phyloP scores from a whole-genome alignment of 2,113 vertebrate species.

The Nibea coibor region DNA sequence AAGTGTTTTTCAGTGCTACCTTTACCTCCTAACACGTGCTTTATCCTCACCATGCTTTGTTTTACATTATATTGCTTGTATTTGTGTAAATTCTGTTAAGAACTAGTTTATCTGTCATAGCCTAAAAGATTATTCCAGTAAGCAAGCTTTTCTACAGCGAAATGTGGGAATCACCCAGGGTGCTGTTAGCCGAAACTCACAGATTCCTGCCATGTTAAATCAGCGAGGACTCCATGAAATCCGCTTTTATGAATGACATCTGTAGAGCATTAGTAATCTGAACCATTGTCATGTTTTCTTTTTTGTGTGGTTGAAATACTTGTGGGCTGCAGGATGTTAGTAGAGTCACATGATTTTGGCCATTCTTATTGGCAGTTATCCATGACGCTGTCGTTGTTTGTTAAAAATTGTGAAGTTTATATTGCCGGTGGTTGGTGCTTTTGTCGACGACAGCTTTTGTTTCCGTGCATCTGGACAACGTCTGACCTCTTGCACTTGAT shows the following conservation, averaged over 20 bases:
- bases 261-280: conserved; percentile 26
- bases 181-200: background rate
- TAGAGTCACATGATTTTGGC: conserved; percentile 1
- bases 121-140: background rate
- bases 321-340: background rate
- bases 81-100: background rate
- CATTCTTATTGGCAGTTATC: background rate
- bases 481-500: conserved; percentile 52
- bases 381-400: background rate
- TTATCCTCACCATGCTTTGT: background rate
- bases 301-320: conserved; percentile 24
- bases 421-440: background rate
- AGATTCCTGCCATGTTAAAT: conserved; percentile 25
- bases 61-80: background rate
- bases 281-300: conserved; percentile 7
- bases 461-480: background rate
- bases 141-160: background rate
- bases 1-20: conserved; percentile 12
- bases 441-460: conserved; percentile 12
- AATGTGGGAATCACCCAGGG: background rate
- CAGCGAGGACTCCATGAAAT: background rate
- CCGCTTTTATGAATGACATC: conserved; percentile 31
- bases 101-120: background rate
- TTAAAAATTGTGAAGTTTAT: background rate
- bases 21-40: background rate